phyloP scores from a whole-genome alignment of 2,888 invertebrate species.

The Baronia brevicornis region DNA sequence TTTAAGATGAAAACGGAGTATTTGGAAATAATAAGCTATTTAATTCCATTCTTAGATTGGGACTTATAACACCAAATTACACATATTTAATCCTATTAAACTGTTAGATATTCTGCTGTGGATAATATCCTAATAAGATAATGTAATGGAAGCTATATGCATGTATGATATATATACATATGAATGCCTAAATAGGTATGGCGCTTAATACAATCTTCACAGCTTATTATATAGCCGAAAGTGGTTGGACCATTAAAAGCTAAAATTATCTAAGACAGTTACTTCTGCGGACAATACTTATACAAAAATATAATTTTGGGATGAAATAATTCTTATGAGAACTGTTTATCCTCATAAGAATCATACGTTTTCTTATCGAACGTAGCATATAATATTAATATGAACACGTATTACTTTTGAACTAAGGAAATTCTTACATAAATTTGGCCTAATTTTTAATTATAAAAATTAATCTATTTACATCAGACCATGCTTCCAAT shows the following conservation, averaged over 20 bases:
- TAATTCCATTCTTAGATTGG: slow-evolving; percentile 56
- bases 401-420: slow-evolving; percentile 41
- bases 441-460: slow-evolving; percentile 29
- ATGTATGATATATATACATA: slow-evolving; percentile 15
- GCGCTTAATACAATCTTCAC: slow-evolving; percentile 19
- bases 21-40: slow-evolving; percentile 22
- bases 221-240: slow-evolving; percentile 22
- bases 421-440: slow-evolving; percentile 21
- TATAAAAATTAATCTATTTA: slow-evolving; percentile 45
- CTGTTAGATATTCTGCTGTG: slow-evolving; percentile 20
- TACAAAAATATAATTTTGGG: slow-evolving; percentile 69
- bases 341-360: no score
- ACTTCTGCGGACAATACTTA: slow-evolving; percentile 55
- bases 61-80: slow-evolving; percentile 42
- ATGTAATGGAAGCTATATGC: slow-evolving; percentile 6
- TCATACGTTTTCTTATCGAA: slow-evolving; percentile 34
- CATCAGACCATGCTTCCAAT: slow-evolving; percentile 46
- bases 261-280: slow-evolving; percentile 39
- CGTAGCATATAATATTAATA: slow-evolving; percentile 43
- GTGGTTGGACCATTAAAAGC: slow-evolving; percentile 35
- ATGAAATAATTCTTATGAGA: slow-evolving; percentile 30
- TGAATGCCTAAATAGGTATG: slow-evolving; percentile 19
- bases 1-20: slow-evolving; percentile 8
- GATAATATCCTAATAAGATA: slow-evolving; percentile 13
- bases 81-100: slow-evolving; percentile 26